Conservation (phyloP, 2,797 vertebrate genomes). For the Psittacula echo region DNA sequence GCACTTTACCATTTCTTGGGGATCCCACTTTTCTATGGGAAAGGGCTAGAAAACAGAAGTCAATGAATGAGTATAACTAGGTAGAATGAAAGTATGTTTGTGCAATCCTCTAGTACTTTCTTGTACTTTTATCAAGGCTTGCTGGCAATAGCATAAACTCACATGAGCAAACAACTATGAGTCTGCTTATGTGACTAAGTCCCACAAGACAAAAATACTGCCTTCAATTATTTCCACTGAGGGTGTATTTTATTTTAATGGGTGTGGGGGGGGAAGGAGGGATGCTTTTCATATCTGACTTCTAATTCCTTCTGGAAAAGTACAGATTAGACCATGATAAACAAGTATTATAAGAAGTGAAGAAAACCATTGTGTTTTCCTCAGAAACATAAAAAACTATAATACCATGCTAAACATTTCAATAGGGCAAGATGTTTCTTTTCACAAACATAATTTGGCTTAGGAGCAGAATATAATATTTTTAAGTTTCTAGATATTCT, state of each 20-base stretch:
- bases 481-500: not conserved
- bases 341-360: not conserved
- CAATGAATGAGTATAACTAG: not conserved
- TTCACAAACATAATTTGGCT: not conserved
- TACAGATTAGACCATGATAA: not conserved
- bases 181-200: constrained; percentile 33
- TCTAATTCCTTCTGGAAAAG: constrained; percentile 8
- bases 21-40: not conserved
- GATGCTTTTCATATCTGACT: constrained; percentile 31
- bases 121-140: constrained; percentile 45
- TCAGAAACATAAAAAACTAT: not conserved
- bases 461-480: not conserved
- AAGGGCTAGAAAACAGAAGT: not conserved
- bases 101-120: not conserved
- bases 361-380: not conserved
- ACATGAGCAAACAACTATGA: constrained; percentile 21
- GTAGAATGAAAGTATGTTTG: not conserved
- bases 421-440: not conserved
- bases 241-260: constrained; percentile 41
- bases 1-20: not conserved
- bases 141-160: constrained; percentile 40
- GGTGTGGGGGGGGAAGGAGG: not conserved
- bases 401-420: not conserved
- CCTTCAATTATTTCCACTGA: constrained; percentile 39
- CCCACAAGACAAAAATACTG: constrained; percentile 36